These are phyloP conservation scores for Crypturellus tataupa DNA, from an alignment of 2,797 vertebrate genomes.

Conservation along the genomic window DNA sequence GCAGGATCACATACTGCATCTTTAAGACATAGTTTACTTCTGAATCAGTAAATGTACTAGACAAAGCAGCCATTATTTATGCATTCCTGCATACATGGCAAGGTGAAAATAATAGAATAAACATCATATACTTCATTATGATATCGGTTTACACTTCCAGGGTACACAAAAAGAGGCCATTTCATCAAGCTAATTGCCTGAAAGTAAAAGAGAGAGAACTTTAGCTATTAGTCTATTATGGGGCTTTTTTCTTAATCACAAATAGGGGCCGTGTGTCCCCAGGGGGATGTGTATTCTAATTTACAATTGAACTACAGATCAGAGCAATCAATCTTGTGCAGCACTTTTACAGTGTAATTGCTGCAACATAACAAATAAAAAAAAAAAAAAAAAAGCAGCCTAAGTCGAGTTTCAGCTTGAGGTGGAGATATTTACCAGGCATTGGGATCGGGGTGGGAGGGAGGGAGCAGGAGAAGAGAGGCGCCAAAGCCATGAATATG, in stretches of 20 bases:
- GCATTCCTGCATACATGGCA: conserved; percentile 81
- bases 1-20: conserved; percentile 63
- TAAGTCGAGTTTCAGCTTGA: conserved; percentile 84
- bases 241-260: conserved; percentile 99
- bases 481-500: conserved; percentile 84
- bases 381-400: conserved; percentile 78
- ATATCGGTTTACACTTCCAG: conserved; percentile 94
- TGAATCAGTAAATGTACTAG: conserved; percentile 76
- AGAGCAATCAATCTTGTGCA: conserved; percentile 98
- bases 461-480: conserved; percentile 62
- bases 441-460: conserved; percentile 77
- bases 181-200: conserved; percentile 99
- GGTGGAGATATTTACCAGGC: conserved; percentile 82
- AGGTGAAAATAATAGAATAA: conserved; percentile 95
- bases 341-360: conserved; percentile 94
- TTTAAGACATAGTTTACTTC: conserved; percentile 82
- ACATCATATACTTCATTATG: conserved; percentile 92
- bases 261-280: conserved; percentile 95
- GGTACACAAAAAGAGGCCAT: conserved; percentile 90
- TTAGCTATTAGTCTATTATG: conserved; percentile 94
- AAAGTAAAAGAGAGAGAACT: conserved; percentile 96
- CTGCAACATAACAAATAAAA: conserved; percentile 91
- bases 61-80: conserved; percentile 82
- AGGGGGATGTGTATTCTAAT: conserved; percentile 97
- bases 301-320: conserved; percentile 99